phyloP scores from a whole-genome alignment of 2,797 vertebrate species.

The Leucoraja ocellata region DNA sequence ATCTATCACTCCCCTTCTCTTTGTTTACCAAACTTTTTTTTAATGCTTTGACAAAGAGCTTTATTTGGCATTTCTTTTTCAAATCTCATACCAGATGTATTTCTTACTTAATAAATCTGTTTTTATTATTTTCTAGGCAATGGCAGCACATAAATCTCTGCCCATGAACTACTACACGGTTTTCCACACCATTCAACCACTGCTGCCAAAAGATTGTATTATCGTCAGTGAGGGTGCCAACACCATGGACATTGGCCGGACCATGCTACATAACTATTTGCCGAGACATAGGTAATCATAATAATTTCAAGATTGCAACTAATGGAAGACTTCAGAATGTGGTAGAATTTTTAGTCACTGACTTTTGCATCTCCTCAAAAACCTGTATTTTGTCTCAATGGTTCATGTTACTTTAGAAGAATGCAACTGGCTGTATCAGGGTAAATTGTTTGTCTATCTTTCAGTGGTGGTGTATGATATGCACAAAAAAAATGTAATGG shows the following conservation, averaged over 20 bases:
- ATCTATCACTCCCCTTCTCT: no score
- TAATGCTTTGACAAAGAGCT: neutral
- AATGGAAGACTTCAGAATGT: neutral
- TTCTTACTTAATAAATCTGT: neutral
- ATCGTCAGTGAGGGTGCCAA: constrained; percentile 93
- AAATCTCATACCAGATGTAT: neutral
- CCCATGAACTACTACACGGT: constrained; percentile 94
- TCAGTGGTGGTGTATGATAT: neutral
- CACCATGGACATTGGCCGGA: constrained; percentile 96
- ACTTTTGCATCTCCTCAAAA: neutral
- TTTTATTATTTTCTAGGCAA: constrained; percentile 54
- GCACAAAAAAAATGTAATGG: neutral
- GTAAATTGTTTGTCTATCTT: neutral
- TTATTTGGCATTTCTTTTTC: neutral
- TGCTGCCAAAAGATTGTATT: constrained; percentile 79
- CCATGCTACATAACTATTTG: constrained; percentile 78
- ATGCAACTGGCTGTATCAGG: neutral
- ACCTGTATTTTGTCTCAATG: neutral
- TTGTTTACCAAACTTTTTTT: no score
- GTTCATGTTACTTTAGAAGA: neutral
- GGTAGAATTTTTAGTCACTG: no score
- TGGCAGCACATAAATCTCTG: constrained; percentile 62
- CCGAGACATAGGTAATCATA: constrained; percentile 76
- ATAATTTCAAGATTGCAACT: neutral
- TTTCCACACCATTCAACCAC: constrained; percentile 74